Base-by-base conservation (phyloP, 2,888 invertebrate genomes). In the Celastrina argiolus region DNA sequence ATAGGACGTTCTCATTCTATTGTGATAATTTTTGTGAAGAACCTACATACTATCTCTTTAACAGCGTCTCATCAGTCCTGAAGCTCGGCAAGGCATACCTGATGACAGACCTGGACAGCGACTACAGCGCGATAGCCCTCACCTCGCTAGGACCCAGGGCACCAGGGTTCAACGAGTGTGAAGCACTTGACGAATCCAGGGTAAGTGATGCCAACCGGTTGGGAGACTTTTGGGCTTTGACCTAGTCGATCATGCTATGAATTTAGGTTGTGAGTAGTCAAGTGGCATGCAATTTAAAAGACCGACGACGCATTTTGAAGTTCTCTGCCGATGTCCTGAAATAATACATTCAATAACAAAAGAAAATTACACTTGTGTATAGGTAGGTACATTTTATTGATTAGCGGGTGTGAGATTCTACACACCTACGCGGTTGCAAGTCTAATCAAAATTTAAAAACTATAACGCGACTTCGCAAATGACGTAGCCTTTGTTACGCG, bases 51-150 rank as follows among this genome's bases (percentile, higher is more conserved):
- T 26, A 28, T 45, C 7, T 63, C 36, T 58, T 16, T 7, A 31
- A 16, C 79, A 89, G 88, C 18, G 67, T 85, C 8, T 77, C 81
- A 0, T 68, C 76, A 18, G 75, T 79, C 26, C 67, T 88, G 73
- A 76, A 76, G 69, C 70, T 83, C 39, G 89, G 89, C 41, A 81
- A 80, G 8, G 84, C 88, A 36, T 81, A 85, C 66, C 78, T 82
- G 16, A 73, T 89, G 69, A 84, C 87, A 0, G 84, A 83, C 51
- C 66, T 86, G 42, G 36, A 75, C 10, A 76, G 79, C 0, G 85
- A 82, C 51, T 82, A 80, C 67, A 70, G 77, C 0, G 78, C 81
- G 2, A 83, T 83, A 12, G 89, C 88, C n/a, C 73, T 89, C 31
- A 70, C 85, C 1, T 79, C 78, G 26, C 67, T 82, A 31, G 89